These are phyloP conservation scores for Tenthredo notha DNA, from an alignment of 2,888 invertebrate genomes.

Conservation along the genomic window DNA sequence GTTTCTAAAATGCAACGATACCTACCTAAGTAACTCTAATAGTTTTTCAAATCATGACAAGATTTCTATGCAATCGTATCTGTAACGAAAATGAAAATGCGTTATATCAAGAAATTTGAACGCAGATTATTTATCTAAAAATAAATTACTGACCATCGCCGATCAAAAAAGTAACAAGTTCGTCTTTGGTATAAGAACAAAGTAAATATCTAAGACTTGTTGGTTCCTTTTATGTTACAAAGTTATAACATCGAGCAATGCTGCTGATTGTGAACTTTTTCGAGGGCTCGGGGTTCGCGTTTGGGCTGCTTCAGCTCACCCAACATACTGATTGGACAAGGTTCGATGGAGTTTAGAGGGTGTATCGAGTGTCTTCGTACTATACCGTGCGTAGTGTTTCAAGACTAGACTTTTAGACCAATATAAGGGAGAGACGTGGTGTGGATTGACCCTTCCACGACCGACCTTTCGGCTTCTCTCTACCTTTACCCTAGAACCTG, in stretches of 20 bases:
- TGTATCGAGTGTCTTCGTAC: slow-evolving; percentile 25
- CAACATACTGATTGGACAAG: slow-evolving; percentile 12
- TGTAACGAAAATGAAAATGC: no score
- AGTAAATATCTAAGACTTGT: background rate
- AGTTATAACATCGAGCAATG: slow-evolving; percentile 17
- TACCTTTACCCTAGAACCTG: background rate
- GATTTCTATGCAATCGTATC: no score
- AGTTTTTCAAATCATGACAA: no score
- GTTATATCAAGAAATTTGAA: background rate
- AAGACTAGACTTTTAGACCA: slow-evolving; percentile 15
- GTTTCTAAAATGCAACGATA: no score
- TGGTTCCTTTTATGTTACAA: background rate
- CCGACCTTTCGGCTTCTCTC: background rate
- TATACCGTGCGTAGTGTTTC: slow-evolving; percentile 1
- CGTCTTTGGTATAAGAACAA: background rate
- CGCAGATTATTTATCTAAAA: background rate
- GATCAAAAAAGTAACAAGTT: background rate
- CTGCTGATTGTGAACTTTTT: slow-evolving; percentile 32
- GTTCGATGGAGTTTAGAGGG: slow-evolving; percentile 43
- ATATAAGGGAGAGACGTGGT: slow-evolving; percentile 20
- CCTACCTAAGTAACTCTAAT: no score
- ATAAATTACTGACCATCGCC: background rate
- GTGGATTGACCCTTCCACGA: slow-evolving; percentile 32
- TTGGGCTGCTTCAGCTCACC: slow-evolving; percentile 7
- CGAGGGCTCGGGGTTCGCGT: background rate